These are phyloP conservation scores for Corvus moneduloides DNA, from an alignment of 2,113 vertebrate genomes.

Conservation along the genomic window DNA sequence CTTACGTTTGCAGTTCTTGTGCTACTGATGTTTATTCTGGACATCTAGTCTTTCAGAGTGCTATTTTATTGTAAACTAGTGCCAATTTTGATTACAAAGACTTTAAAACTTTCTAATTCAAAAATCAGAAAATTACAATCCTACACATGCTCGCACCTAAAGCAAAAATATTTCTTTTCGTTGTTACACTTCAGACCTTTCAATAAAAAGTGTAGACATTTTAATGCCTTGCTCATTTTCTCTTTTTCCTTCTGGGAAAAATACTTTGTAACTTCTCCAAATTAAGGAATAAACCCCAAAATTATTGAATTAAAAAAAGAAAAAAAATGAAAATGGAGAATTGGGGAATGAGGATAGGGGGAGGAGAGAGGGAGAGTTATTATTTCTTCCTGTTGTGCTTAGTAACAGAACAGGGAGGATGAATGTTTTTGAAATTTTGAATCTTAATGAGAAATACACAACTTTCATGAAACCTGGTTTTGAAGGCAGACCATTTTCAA, in stretches of 20 bases:
- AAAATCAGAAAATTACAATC: not conserved
- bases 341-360: accelerated
- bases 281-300: not conserved
- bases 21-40: conserved; percentile 13
- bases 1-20: not conserved
- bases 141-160: not conserved
- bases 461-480: not conserved
- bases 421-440: not conserved
- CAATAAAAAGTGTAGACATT: not conserved
- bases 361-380: not conserved
- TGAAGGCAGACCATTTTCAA: not conserved
- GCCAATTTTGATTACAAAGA: not conserved
- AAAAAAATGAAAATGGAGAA: not conserved
- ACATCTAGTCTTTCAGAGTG: not conserved
- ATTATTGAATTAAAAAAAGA: not conserved
- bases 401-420: not conserved
- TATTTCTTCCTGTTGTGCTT: not conserved
- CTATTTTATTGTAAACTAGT: not conserved
- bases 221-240: not conserved
- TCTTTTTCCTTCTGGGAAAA: not conserved
- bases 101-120: not conserved
- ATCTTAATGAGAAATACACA: not conserved
- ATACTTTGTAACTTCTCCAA: not conserved
- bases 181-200: not conserved
- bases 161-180: not conserved